These are phyloP conservation scores for Anadara kagoshimensis DNA, from an alignment of 1,140 invertebrate genomes.

Conservation along the genomic window DNA sequence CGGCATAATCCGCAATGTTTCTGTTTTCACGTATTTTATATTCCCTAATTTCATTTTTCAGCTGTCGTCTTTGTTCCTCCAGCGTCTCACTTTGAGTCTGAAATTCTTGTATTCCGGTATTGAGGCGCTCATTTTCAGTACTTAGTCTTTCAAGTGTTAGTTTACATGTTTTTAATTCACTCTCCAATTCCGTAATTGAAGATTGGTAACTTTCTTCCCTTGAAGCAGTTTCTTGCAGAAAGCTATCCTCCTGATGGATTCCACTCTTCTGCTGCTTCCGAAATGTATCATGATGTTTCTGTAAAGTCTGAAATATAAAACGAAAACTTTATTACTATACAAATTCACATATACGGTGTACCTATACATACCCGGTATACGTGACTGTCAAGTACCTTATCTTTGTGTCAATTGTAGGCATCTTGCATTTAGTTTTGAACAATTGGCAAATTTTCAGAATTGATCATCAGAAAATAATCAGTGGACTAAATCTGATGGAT, in stretches of 20 bases:
- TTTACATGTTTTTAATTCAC: constrained; percentile 79
- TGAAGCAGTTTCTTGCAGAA: constrained; percentile 93
- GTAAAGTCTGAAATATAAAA: constrained; percentile 84
- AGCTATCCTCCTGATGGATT: constrained; percentile 96
- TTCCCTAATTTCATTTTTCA: constrained; percentile 92
- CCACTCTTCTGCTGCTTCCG: constrained; percentile 92
- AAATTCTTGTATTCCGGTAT: constrained; percentile 73
- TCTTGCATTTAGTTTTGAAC: no score
- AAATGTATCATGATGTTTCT: constrained; percentile 95
- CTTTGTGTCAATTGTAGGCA: no score
- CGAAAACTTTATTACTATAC: neutral
- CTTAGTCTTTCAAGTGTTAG: constrained; percentile 53
- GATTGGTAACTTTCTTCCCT: constrained; percentile 93
- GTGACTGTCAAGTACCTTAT: no score
- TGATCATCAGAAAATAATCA: no score
- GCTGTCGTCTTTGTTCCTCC: constrained; percentile 79
- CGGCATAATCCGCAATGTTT: constrained; percentile 93
- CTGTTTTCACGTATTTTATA: constrained; percentile 92
- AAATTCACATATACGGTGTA: neutral
- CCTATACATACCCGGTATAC: no score
- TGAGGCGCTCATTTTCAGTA: constrained; percentile 63
- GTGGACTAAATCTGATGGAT: no score
- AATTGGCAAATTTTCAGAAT: no score
- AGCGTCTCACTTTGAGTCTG: constrained; percentile 87
- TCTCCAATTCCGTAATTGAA: constrained; percentile 93